A percentile compares a stretch with the other conserved stretches of the same genome.
Evolutionary conservation across 35 echinoderm and acorn worm species (phyloP).

Genomic region (Apostichopus parvimensis): DNA sequence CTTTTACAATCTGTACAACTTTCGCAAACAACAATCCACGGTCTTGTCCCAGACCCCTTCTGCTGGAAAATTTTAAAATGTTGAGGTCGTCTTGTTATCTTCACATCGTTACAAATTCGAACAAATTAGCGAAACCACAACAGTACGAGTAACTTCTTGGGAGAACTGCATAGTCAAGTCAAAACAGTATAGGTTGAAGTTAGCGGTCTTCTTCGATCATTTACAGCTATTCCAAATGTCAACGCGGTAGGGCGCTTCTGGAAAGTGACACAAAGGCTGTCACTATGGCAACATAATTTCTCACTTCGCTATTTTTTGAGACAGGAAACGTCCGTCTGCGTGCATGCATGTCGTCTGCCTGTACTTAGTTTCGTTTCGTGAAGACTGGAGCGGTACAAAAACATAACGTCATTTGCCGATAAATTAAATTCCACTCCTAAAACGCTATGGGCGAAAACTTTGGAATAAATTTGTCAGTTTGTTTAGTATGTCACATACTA

Average conservation of each 20-base stretch:
- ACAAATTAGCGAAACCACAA: conserved; percentile 39
- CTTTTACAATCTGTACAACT: neutral
- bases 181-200: neutral
- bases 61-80: too few species aligned
- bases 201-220: neutral
- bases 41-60: neutral
- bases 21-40: neutral
- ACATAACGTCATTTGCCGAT: neutral
- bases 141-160: neutral
- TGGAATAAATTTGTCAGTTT: neutral
- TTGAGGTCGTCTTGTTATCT: neutral
- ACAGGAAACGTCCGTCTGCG: conserved; percentile 9
- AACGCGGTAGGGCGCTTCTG: conserved; percentile 25
- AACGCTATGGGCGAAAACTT: neutral
- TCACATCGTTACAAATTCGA: neutral
- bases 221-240: conserved; percentile 4
- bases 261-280: neutral
- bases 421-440: neutral
- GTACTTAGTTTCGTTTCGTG: neutral
- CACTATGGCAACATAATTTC: conserved; percentile 13
- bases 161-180: neutral
- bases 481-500: too few species aligned
- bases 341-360: neutral
- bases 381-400: neutral
- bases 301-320: neutral